Percentiles rank a stretch among this genome's conserved stretches.
These are phyloP conservation scores for Strix occidentalis DNA, from an alignment of 2,797 vertebrate species.

Conservation along the genomic window DNA sequence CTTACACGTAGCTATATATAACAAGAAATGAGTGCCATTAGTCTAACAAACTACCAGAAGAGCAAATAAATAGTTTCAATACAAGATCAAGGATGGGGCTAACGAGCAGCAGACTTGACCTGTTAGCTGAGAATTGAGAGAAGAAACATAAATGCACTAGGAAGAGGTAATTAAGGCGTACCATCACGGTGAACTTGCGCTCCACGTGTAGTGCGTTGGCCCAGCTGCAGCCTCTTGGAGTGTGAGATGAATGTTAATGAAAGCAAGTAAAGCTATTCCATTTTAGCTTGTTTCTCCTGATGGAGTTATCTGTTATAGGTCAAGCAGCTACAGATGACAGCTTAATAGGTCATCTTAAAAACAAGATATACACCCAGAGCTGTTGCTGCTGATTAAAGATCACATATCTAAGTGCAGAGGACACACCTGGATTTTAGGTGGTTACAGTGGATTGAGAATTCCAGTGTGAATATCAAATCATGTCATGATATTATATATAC, in stretches of 20 bases:
- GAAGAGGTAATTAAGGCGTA: not conserved
- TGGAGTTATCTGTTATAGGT: not conserved
- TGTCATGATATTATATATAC: not conserved
- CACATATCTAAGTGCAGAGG: not conserved
- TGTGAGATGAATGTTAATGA: not conserved
- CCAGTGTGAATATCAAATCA: not conserved
- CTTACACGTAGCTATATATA: not conserved
- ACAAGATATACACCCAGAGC: not conserved
- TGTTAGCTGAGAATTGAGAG: not conserved
- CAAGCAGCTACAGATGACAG: slow-evolving; percentile 22
- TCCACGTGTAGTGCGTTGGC: not conserved
- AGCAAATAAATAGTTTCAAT: not conserved
- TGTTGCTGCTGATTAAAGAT: not conserved
- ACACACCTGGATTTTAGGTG: not conserved
- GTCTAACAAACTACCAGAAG: not conserved
- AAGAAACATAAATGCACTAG: not conserved
- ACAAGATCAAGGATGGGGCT: not conserved
- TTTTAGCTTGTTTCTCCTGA: not conserved
- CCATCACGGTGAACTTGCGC: not conserved
- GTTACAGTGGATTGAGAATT: not conserved
- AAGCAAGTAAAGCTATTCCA: not conserved
- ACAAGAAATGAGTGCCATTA: not conserved
- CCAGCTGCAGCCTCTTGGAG: not conserved
- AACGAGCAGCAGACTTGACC: not conserved
- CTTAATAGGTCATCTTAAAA: slow-evolving; percentile 23